Base-by-base conservation (phyloP, 2,797 vertebrate species). In the Hyperoplus immaculatus region DNA sequence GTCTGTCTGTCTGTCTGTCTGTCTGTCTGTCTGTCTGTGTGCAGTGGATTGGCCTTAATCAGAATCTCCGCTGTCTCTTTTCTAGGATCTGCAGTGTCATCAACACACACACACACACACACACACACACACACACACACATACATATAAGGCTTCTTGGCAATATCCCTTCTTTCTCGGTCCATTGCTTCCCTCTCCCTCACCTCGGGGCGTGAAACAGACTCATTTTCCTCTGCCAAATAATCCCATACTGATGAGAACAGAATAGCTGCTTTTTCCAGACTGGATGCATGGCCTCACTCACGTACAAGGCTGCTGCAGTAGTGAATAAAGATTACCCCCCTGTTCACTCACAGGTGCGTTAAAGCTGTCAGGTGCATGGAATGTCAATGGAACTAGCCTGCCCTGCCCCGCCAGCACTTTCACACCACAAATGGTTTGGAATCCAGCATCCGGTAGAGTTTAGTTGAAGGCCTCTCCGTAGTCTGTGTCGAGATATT, bases 71-170 rank as follows among this genome's bases (percentile, higher is more conserved):
- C 41, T 49, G 66, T 78, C 62, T 81, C 57, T 59, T 29, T 29
- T 56, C 45, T 6, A 14, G 57, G 14, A 60, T 85, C 78, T 79
- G 83, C 77, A 68, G 55, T 74, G 75, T 81, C 81, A 82, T 80
- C 74, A 60, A 9, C 15, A 39, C 61, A 70, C 58, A 72, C 41
- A 62, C 47, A 57, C 13, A 21, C 21, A 21, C 21, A 21, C 21
- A 2, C 29, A 29, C 29, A 29, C 29, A 29, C 42, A 72, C 54
- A 62, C 65, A 56, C 15, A 68, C 56, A 61, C 57, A 41, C 6
- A 7, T 36, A 46, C 1, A 50, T 6, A 16, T 8, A 53, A 21
- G 4, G 29, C 29, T 29, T 58, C 60, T 65, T 38, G 72, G 67
- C 60, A 10, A 69, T 42, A 6, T 59, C 50, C 57, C 54, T 61